phyloP scores from a whole-genome alignment of 37 sponge, comb jelly and placozoan species.

The Chondrosia reniformis region DNA sequence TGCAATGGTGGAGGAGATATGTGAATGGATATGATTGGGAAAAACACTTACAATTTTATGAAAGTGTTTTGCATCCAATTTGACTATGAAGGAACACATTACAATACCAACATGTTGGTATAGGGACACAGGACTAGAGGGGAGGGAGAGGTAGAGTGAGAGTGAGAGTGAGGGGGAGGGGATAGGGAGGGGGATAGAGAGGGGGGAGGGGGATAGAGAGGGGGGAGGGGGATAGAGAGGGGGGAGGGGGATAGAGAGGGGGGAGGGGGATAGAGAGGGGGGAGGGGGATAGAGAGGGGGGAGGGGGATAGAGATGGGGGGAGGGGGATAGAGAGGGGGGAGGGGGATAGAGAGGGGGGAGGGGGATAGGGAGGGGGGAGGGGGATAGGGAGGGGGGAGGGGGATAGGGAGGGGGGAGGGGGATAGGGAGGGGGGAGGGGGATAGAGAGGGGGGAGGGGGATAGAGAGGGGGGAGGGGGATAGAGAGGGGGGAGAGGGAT shows the following conservation, averaged over 20 bases:
- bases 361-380: not conserved
- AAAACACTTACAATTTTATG: not conserved
- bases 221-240: not conserved
- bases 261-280: constrained; percentile 22
- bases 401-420: not conserved
- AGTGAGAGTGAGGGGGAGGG: not conserved
- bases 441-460: too few relatives aligned
- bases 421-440: not conserved
- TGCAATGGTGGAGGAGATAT: not conserved
- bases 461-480: too few relatives aligned
- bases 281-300: not conserved
- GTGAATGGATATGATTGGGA: not conserved
- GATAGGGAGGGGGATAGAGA: not conserved
- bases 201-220: not conserved
- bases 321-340: not conserved
- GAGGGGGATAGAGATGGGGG: not conserved
- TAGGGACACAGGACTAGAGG: not conserved
- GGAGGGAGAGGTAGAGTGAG: not conserved
- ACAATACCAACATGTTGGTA: not conserved
- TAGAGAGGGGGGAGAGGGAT: too few relatives aligned
- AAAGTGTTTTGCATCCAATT: not conserved
- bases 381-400: not conserved
- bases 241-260: not conserved
- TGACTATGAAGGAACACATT: not conserved
- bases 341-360: not conserved